A percentile compares a stretch with the other conserved stretches of the same genome.
phyloP scores from a whole-genome alignment of 2,797 vertebrate genomes.

The Acanthis flammea region DNA sequence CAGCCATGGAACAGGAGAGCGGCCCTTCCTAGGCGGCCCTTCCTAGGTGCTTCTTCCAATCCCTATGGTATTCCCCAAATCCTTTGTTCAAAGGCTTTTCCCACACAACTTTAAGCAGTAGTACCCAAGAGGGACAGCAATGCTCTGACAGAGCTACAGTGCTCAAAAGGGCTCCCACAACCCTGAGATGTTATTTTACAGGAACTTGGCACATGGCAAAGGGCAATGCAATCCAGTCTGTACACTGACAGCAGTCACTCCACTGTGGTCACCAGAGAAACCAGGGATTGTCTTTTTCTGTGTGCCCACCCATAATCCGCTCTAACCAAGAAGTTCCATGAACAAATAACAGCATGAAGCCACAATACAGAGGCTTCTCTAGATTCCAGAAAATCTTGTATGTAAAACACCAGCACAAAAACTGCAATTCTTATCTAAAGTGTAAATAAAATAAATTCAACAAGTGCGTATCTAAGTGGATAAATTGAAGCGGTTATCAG shows the following conservation, averaged over 20 bases:
- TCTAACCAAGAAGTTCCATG: slow-evolving; percentile 22
- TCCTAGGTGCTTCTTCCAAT: not conserved
- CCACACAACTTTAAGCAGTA: not conserved
- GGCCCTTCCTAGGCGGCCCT: not conserved
- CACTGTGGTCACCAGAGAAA: not conserved
- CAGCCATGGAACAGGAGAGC: not conserved
- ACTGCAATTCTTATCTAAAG: not conserved
- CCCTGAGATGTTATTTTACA: not conserved
- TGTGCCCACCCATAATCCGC: not conserved
- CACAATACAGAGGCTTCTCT: not conserved
- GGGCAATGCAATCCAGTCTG: not conserved
- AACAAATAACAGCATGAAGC: slow-evolving; percentile 9
- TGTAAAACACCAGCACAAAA: not conserved
- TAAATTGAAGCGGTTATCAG: not conserved
- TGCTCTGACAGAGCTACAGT: not conserved
- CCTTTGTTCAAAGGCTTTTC: slow-evolving; percentile 49
- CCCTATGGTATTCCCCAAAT: not conserved
- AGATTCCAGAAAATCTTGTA: not conserved
- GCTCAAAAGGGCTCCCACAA: slow-evolving; percentile 12
- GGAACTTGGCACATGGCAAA: not conserved
- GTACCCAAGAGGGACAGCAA: not conserved
- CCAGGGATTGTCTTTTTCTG: not conserved
- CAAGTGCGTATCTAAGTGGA: slow-evolving; percentile 13
- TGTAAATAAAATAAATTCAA: slow-evolving; percentile 53
- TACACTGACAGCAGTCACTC: not conserved